Conservation (phyloP, 2,797 vertebrate genomes). For the Pangasius krempfi region DNA sequence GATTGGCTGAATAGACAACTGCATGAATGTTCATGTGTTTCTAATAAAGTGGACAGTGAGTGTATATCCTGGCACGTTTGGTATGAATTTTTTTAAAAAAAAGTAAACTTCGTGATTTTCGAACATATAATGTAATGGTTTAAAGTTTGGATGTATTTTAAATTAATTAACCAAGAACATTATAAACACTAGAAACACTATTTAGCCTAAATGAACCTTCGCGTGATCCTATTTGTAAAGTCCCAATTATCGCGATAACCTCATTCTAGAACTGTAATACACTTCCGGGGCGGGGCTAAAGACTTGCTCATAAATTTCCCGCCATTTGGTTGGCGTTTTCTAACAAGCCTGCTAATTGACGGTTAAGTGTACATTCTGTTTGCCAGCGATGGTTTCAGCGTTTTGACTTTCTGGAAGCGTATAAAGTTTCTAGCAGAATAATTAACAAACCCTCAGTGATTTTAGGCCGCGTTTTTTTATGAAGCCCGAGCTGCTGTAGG, state of each 20-base stretch:
- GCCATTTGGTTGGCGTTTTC: not conserved
- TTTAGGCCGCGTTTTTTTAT: not conserved
- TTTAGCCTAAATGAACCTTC: not conserved
- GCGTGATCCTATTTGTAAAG: not conserved
- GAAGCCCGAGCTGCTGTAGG: not conserved
- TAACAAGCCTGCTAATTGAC: not conserved
- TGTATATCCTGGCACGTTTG: not conserved
- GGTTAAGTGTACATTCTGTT: not conserved
- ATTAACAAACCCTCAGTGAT: not conserved
- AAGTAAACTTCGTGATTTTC: not conserved
- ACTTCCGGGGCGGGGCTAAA: constrained; percentile 39
- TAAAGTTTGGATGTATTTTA: not conserved
- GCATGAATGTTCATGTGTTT: no score
- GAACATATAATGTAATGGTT: not conserved
- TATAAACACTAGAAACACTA: no score
- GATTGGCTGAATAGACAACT: no score
- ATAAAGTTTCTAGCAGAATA: not conserved
- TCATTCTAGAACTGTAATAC: not conserved
- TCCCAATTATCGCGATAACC: not conserved
- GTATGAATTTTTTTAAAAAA: not conserved
- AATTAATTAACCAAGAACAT: not conserved
- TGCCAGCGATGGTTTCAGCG: not conserved
- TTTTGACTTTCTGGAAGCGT: not conserved
- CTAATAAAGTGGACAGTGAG: not conserved
- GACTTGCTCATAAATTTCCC: constrained; percentile 27